Conservation (phyloP, 2,797 vertebrate genomes). For the Hybognathus amarus region DNA sequence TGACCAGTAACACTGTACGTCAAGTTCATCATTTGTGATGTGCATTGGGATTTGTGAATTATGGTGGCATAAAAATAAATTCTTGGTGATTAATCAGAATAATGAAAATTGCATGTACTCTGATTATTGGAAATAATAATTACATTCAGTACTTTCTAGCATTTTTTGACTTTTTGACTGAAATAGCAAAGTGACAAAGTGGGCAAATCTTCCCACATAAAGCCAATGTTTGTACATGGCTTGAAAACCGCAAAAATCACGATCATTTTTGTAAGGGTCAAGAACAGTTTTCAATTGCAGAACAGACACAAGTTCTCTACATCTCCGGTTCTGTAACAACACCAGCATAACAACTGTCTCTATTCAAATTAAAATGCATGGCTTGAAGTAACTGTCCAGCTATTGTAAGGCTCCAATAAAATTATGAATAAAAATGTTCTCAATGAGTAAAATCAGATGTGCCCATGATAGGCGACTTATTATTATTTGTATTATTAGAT, state of each 20-base stretch:
- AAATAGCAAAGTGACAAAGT: background rate
- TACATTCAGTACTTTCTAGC: background rate
- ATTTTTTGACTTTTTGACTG: background rate
- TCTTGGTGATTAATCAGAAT: background rate
- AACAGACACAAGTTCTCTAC: background rate
- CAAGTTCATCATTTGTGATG: background rate
- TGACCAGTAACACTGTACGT: background rate
- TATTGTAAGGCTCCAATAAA: background rate
- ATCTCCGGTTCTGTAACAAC: background rate
- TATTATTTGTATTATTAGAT: background rate
- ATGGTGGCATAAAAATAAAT: background rate
- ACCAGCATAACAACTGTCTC: background rate
- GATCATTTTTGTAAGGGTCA: background rate
- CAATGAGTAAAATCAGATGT: background rate
- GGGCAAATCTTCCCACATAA: slow-evolving; percentile 4
- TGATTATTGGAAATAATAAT: background rate
- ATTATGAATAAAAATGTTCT: background rate
- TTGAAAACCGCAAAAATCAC: background rate
- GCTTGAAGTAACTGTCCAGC: background rate
- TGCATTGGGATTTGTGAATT: background rate
- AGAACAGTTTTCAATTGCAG: background rate
- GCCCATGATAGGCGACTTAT: background rate
- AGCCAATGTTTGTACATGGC: background rate
- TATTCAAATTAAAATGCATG: background rate
- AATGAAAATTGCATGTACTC: background rate